Base-by-base conservation (phyloP, 2,888 invertebrate genomes). In the Microctonus brassicae region DNA sequence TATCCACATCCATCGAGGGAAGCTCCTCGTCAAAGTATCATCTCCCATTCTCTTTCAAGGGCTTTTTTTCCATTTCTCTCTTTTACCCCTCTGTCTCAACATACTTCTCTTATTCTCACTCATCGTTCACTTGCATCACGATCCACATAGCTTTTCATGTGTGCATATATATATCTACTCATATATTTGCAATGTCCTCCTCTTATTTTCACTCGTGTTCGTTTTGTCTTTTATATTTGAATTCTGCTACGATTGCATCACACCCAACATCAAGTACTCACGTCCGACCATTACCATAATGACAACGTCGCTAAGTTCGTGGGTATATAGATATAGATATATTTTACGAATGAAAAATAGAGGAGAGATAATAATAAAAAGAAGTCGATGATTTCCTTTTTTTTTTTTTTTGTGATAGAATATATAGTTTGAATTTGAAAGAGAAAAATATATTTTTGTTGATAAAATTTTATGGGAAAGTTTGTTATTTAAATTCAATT, bases 31-130 rank as follows among this genome's bases (percentile, higher is more conserved):
- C 75, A 77, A 73, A 75, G 74, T 77, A 76, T 77, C 77, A 76
- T 75, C 76, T 62, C 71, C 75, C 72, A 77, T 77, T 77, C 77
- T 77, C 75, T 76, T 71, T 76, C 77, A 68, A 77, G 77, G 61
- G 76, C 71, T 71, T 73, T 69, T 69, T 74, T 63, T 61, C 65
- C 69, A 61, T 72, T 63, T 11, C 58, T 70, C 34, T 26, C 42
- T 61, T 29, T 52, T 64, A 52, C 11, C 26, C 67, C 33, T 17
- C 33, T 34, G 47, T 63, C 36, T 22, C 39, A n/a, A n/a, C n/a
- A n/a, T n/a, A n/a, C n/a, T n/a, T n/a, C n/a, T n/a, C n/a, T n/a
- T n/a, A n/a, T n/a, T n/a, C n/a, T n/a, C n/a, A n/a, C n/a, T n/a
- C n/a, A n/a, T n/a, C n/a, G n/a, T n/a, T n/a, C n/a, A n/a, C n/a